Evolutionary conservation across 2,797 vertebrate genomes (phyloP).

Genomic region (Xiphorhynchus erythropygius): DNA sequence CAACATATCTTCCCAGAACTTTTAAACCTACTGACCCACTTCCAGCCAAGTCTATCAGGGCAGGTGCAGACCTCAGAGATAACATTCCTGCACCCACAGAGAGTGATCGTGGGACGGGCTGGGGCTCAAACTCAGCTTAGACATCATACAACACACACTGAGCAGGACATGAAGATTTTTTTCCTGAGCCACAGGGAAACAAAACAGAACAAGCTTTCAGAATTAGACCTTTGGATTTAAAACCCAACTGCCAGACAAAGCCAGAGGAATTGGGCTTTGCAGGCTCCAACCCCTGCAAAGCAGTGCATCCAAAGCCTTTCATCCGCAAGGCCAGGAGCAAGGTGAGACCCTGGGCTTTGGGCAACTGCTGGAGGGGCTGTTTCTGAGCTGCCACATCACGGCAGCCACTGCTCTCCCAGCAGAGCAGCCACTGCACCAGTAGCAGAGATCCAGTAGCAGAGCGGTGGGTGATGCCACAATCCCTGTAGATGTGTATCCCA

Average conservation of each 20-base stretch:
- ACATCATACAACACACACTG: background rate
- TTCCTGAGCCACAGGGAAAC: background rate
- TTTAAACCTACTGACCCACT: slow-evolving; percentile 60
- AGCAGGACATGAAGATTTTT: background rate
- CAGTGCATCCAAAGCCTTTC: background rate
- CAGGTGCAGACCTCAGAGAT: slow-evolving; percentile 40
- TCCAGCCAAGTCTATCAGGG: slow-evolving; percentile 32
- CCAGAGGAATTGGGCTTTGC: background rate
- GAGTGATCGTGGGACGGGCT: background rate
- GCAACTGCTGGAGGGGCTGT: background rate
- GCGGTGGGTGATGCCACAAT: background rate
- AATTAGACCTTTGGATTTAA: background rate
- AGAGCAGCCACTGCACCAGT: background rate
- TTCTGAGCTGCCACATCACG: background rate
- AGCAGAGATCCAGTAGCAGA: background rate
- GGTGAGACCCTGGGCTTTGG: background rate
- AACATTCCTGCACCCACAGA: slow-evolving; percentile 28
- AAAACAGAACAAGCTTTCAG: background rate
- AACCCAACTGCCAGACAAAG: background rate
- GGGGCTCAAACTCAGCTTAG: background rate
- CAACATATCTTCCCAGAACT: slow-evolving; percentile 24
- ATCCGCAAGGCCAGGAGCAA: background rate
- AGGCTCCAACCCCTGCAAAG: background rate
- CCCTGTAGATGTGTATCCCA: rapidly evolving
- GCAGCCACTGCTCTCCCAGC: background rate